These are phyloP conservation scores for Protomyctophum bolini DNA, from an alignment of 2,113 vertebrate genomes.

Conservation along the genomic window DNA sequence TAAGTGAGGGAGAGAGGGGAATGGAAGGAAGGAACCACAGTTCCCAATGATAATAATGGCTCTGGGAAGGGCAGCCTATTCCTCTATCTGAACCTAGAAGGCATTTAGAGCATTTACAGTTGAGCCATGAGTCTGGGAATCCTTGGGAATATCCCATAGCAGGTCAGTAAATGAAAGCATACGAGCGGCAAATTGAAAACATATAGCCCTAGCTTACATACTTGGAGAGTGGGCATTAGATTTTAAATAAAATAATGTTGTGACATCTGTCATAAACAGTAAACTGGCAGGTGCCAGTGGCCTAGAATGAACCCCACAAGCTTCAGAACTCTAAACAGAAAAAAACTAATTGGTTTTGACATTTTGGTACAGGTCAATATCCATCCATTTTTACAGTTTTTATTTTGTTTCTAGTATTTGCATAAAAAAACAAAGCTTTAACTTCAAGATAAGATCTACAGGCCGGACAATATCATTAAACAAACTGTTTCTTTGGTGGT, in stretches of 20 bases:
- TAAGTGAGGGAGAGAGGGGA: constrained; percentile 65
- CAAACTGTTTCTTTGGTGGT: no score
- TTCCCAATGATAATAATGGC: constrained; percentile 53
- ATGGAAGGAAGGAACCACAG: constrained; percentile 51
- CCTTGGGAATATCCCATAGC: constrained; percentile 6
- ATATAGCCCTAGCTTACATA: constrained; percentile 32
- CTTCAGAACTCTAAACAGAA: no score
- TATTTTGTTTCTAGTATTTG: no score
- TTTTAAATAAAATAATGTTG: not conserved
- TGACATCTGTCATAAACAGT: no score
- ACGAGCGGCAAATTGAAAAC: not conserved
- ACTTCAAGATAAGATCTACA: no score
- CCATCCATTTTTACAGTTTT: no score
- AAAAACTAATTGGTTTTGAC: no score
- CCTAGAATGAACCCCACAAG: no score
- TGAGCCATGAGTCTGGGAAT: constrained; percentile 53
- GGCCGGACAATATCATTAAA: no score
- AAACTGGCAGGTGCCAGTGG: no score
- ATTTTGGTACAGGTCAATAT: no score
- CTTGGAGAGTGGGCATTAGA: not conserved
- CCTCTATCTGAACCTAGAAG: constrained; percentile 26
- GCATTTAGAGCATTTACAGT: constrained; percentile 53
- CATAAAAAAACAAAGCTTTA: no score
- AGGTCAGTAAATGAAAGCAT: constrained; percentile 30
- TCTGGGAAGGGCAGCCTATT: constrained; percentile 57